Conservation (phyloP, 1,140 invertebrate genomes). For the Helicorthomorpha holstii region DNA sequence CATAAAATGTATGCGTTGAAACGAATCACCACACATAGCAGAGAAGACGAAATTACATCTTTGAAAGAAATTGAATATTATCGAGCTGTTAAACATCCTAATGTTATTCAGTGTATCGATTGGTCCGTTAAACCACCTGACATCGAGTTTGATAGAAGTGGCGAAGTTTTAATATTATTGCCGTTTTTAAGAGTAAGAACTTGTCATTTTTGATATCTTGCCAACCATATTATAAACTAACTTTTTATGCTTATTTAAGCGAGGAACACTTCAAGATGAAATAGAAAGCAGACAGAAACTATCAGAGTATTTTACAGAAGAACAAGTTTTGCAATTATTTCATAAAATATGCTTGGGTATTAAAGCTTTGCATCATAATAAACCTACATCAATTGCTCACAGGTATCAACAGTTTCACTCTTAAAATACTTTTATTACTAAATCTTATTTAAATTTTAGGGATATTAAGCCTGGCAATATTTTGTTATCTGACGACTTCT, state of each 20-base stretch:
- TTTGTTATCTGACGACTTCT: slow-evolving; percentile 48
- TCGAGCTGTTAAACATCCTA: slow-evolving; percentile 47
- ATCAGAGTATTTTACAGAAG: slow-evolving; percentile 41
- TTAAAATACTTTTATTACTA: not conserved
- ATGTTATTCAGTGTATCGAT: slow-evolving; percentile 58
- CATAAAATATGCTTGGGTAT: slow-evolving; percentile 54
- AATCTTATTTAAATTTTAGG: slow-evolving; percentile 21
- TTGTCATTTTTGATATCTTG: not conserved
- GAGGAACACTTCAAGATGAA: slow-evolving; percentile 55
- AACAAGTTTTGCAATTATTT: slow-evolving; percentile 50
- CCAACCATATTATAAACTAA: not conserved
- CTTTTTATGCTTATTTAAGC: slow-evolving; percentile 27
- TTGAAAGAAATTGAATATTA: slow-evolving; percentile 58
- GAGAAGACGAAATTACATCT: slow-evolving; percentile 56
- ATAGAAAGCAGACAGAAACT: slow-evolving; percentile 38
- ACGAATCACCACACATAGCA: slow-evolving; percentile 57
- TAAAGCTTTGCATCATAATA: slow-evolving; percentile 50
- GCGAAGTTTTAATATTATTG: slow-evolving; percentile 55
- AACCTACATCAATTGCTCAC: slow-evolving; percentile 56
- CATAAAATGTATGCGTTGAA: slow-evolving; percentile 61
- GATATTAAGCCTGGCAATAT: slow-evolving; percentile 75
- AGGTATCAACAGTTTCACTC: slow-evolving; percentile 17
- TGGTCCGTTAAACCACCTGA: slow-evolving; percentile 17
- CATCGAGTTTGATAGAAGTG: slow-evolving; percentile 17
- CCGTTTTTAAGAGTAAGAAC: slow-evolving; percentile 51